A percentile compares a stretch with the other conserved stretches of the same genome.
These are phyloP conservation scores for Wiebesia pumilae DNA, from an alignment of 1,140 invertebrate genomes.

Conservation along the genomic window DNA sequence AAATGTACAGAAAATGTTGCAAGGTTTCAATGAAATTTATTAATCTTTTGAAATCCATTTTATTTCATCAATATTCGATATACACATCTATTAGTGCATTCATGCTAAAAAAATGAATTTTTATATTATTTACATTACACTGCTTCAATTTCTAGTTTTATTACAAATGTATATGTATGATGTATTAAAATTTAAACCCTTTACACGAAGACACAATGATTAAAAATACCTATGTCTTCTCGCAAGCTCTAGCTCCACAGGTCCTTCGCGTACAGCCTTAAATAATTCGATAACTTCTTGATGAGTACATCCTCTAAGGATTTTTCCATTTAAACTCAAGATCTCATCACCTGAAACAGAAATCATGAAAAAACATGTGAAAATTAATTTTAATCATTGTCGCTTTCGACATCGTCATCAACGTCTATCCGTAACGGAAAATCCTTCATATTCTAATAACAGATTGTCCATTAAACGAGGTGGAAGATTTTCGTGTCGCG, in stretches of 20 bases:
- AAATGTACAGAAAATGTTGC: no score
- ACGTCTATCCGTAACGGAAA: not conserved
- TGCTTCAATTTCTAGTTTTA: no score
- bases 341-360: constrained; percentile 84
- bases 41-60: no score
- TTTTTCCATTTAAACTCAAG: constrained; percentile 83
- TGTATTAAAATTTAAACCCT: not conserved
- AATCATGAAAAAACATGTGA: constrained; percentile 15
- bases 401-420: not conserved
- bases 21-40: no score
- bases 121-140: no score
- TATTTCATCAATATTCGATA: no score
- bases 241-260: constrained; percentile 81
- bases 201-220: not conserved
- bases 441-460: constrained; percentile 43
- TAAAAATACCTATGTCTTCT: constrained; percentile 74
- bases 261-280: constrained; percentile 84
- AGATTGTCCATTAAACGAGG: constrained; percentile 16
- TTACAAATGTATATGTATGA: no score
- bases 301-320: constrained; percentile 83
- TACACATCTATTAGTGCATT: no score
- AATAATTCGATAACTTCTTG: constrained; percentile 86
- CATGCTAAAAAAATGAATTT: no score
- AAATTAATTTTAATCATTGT: not conserved
- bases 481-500: not conserved